Evolutionary conservation across 2,113 vertebrate genomes (phyloP).

Genomic region (Notothenia rossii): DNA sequence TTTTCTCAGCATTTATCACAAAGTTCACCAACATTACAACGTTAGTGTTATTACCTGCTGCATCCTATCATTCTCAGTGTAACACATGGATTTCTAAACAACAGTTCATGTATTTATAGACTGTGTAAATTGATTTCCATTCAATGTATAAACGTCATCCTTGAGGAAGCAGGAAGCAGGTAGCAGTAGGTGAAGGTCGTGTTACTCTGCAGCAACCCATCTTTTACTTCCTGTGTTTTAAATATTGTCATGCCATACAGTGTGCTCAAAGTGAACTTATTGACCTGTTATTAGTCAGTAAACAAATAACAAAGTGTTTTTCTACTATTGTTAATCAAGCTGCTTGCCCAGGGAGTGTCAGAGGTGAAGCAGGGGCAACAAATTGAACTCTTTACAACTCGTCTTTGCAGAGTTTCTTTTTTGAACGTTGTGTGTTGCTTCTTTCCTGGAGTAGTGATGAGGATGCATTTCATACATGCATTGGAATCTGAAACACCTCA

Average conservation of each 20-base stretch:
- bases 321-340: conserved; percentile 12
- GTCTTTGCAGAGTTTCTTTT: background rate
- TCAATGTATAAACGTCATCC: conserved; percentile 16
- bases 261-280: background rate
- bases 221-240: conserved; percentile 29
- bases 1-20: background rate
- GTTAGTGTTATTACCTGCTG: background rate
- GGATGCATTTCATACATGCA: conserved; percentile 2
- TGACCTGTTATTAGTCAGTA: background rate
- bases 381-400: background rate
- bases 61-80: background rate
- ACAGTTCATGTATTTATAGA: background rate
- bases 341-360: conserved; percentile 1
- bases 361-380: conserved; percentile 1
- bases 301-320: background rate
- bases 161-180: background rate
- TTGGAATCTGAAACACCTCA: conserved; percentile 5
- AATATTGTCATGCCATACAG: background rate
- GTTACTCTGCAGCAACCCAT: background rate
- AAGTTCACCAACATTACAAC: background rate
- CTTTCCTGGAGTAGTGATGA: background rate
- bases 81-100: background rate
- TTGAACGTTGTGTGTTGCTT: background rate
- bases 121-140: conserved; percentile 5
- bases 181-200: conserved; percentile 1